Evolutionary conservation across 2,113 vertebrate species (phyloP), one percentile per base, ranked within the genome.

Genomic region (Xenopus laevis): DNA sequence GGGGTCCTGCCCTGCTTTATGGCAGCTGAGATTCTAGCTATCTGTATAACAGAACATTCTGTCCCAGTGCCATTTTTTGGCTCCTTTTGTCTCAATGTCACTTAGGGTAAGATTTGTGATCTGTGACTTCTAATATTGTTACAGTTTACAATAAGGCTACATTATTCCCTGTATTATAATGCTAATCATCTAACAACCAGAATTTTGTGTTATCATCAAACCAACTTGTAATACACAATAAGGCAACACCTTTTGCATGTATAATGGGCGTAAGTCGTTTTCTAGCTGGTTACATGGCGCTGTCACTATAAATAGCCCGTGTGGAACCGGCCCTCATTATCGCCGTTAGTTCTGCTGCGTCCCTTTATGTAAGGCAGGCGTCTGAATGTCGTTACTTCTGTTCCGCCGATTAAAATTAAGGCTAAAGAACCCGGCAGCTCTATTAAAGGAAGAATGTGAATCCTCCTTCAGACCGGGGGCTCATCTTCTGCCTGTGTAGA

Each of bases 331-430:
- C 55, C 64, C 50, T 74, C 63, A 27, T 74, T 58, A 74, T 66
- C 58, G 44, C 18, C 30, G 72, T 74, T 74, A 68, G 72, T 74
- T 74, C 65, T 68, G 65, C 72, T 74, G 4, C 72, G 72, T 74
- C 46, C 72, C 65, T 74, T 60, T 74, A 74, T 74, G 72, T 74
- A 52, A 57, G 40, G 53, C 15, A 47, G 44, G 64, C 72, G 20
- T 74, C 55, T 74, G 67, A 74, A 74, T 65, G 65, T 68, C 65
- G 64, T 74, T 60, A 74, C 47, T 27, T 68, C 65, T 60, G 72
- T 74, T 67, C 45, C 72, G 59, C 64, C 67, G 40, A 74, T 74
- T 74, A 67, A 12, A 74, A 74, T 74, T 74, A 74, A 60, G 65
- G 58, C 21, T 74, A 60, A 61, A 61, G 64, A 67, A 55, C 53